phyloP scores from a whole-genome alignment of 2,113 vertebrate species.

The Pardalotus punctatus region DNA sequence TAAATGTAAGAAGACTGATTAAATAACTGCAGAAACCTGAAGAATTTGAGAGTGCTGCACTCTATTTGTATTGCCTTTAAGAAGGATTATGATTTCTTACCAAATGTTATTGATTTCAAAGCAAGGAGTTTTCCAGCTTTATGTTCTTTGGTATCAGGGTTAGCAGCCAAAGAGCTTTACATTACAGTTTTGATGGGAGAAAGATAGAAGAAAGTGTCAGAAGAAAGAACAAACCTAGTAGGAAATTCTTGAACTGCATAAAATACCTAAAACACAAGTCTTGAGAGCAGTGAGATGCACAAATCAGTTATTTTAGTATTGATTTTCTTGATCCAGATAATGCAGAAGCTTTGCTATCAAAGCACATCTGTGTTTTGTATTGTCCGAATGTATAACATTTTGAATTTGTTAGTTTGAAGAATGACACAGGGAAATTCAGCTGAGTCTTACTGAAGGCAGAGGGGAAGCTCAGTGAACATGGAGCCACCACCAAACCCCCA shows the following conservation, averaged over 20 bases:
- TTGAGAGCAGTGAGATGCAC: neutral
- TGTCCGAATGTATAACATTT: neutral
- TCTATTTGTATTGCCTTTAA: neutral
- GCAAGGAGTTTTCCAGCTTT: neutral
- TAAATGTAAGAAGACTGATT: neutral
- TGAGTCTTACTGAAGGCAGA: neutral
- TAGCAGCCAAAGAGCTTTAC: neutral
- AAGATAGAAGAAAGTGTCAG: neutral
- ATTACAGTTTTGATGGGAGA: neutral
- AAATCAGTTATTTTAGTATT: neutral
- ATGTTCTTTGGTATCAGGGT: neutral
- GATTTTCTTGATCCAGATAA: neutral
- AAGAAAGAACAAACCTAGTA: neutral
- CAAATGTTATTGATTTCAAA: neutral
- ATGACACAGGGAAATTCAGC: neutral
- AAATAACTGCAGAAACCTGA: neutral
- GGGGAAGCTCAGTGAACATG: accelerated
- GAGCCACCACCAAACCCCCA: neutral
- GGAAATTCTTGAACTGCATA: neutral
- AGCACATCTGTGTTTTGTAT: neutral
- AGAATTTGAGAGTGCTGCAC: neutral
- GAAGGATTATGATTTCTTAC: neutral
- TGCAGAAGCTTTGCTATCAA: neutral
- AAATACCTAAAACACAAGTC: neutral
- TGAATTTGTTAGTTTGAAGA: neutral